Conservation (phyloP, 2,888 invertebrate genomes). For the Drosophila kambysellisi region DNA sequence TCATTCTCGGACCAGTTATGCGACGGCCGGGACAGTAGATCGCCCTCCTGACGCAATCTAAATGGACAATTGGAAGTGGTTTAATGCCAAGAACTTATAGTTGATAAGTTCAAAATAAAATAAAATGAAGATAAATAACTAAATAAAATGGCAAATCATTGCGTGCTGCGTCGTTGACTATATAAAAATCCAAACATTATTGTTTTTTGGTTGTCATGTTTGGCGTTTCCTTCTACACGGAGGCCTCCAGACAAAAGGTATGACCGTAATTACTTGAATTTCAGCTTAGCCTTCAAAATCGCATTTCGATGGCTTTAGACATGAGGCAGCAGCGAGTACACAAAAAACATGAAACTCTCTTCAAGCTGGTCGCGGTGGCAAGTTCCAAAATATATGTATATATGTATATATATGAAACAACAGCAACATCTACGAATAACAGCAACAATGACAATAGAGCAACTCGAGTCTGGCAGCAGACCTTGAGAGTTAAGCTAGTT, state of each 20-base stretch:
- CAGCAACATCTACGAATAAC: conserved; percentile 13
- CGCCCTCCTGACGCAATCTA: conserved; percentile 85
- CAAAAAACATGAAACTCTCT: conserved; percentile 46
- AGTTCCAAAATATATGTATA: conserved; percentile 31
- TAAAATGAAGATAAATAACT: conserved; percentile 4
- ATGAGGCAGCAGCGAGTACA: conserved; percentile 36
- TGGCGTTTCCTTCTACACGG: conserved; percentile 60
- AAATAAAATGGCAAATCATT: conserved; percentile 65
- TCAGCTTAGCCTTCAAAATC: conserved; percentile 72
- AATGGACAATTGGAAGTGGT: background rate
- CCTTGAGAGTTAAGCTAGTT: conserved; percentile 76
- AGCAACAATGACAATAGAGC: conserved; percentile 53
- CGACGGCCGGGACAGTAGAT: conserved; percentile 84
- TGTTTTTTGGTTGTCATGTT: conserved; percentile 54
- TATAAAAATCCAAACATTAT: conserved; percentile 36
- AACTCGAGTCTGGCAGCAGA: conserved; percentile 59
- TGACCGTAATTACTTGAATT: conserved; percentile 75
- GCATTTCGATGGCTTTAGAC: conserved; percentile 67
- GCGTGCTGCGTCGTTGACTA: conserved; percentile 63
- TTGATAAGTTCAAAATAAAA: conserved; percentile 6
- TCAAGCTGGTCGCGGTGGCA: conserved; percentile 40
- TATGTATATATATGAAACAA: background rate
- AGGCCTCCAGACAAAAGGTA: conserved; percentile 45
- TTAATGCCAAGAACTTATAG: conserved; percentile 8
- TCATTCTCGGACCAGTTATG: conserved; percentile 85